phyloP scores from a whole-genome alignment of 2,888 invertebrate genomes.

The Heliconius hortense region DNA sequence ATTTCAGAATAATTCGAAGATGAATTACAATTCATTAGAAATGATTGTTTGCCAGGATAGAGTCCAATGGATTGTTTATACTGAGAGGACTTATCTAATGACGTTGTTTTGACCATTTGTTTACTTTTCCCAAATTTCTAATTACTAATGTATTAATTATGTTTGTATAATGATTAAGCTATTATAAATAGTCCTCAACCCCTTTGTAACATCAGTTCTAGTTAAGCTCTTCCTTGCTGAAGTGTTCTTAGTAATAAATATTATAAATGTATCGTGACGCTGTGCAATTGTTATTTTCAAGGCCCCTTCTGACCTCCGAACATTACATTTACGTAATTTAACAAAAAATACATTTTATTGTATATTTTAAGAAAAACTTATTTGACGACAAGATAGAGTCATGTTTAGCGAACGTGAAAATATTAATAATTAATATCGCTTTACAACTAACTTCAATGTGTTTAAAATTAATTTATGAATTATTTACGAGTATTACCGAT shows the following conservation, averaged over 20 bases:
- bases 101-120: background rate
- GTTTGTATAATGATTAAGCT: background rate
- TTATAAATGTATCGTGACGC: background rate
- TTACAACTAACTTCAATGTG: slow-evolving; percentile 7
- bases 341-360: too few relatives aligned
- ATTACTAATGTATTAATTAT: background rate
- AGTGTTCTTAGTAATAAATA: slow-evolving; percentile 1
- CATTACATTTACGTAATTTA: background rate
- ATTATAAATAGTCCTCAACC: background rate
- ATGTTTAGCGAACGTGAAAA: slow-evolving; percentile 13
- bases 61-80: background rate
- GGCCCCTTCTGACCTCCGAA: too few relatives aligned
- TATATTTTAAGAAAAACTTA: background rate
- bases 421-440: slow-evolving; percentile 13
- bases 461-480: slow-evolving; percentile 20
- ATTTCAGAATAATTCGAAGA: too few relatives aligned
- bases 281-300: too few relatives aligned
- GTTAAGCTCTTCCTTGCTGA: background rate
- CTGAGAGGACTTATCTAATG: background rate
- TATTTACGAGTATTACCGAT: slow-evolving; percentile 22
- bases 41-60: too few relatives aligned
- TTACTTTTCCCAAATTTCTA: background rate
- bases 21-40: too few relatives aligned
- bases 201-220: slow-evolving; percentile 4
- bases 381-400: background rate